These are phyloP conservation scores for Oryzaephilus surinamensis DNA, from an alignment of 1,140 invertebrate species.

Conservation along the genomic window DNA sequence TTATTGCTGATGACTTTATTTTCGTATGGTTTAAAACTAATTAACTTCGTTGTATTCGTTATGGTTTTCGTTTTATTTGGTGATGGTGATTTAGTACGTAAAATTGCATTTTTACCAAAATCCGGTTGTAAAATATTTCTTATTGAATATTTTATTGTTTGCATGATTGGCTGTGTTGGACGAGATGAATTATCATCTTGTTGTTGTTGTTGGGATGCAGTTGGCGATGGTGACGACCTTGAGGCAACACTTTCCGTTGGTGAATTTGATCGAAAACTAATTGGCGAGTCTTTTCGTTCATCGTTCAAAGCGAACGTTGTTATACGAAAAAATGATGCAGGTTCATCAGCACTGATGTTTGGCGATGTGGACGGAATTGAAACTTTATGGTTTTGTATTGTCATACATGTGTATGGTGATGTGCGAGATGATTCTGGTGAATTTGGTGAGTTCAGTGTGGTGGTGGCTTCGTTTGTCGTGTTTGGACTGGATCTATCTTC, in stretches of 20 bases:
- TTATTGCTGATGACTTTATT: constrained; percentile 3
- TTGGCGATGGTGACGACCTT: constrained; percentile 11
- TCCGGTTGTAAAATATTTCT: constrained; percentile 34
- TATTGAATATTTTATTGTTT: constrained; percentile 35
- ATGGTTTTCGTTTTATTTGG: neutral
- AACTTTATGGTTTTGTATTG: constrained; percentile 21
- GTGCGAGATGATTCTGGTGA: constrained; percentile 34
- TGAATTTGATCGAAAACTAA: too few species aligned
- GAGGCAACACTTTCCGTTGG: constrained; percentile 18
- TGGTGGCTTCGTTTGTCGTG: constrained; percentile 17
- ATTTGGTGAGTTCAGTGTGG: constrained; percentile 24
- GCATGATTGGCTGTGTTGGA: constrained; percentile 29
- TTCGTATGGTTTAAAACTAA: constrained; percentile 34
- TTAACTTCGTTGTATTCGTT: constrained; percentile 7
- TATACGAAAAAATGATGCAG: constrained; percentile 29
- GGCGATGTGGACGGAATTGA: too few species aligned
- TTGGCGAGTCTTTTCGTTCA: constrained; percentile 19
- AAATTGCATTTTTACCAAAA: constrained; percentile 31
- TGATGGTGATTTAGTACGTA: constrained; percentile 19
- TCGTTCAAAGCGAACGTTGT: constrained; percentile 31
- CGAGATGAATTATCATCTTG: too few species aligned
- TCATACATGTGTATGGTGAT: constrained; percentile 32
- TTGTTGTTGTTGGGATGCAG: neutral
- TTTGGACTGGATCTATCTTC: constrained; percentile 34
- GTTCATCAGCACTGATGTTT: constrained; percentile 13